Percentiles rank a stretch among this genome's conserved stretches.
Evolutionary conservation across 2,888 invertebrate genomes (phyloP).

Genomic region (Dexiosoma caninum): DNA sequence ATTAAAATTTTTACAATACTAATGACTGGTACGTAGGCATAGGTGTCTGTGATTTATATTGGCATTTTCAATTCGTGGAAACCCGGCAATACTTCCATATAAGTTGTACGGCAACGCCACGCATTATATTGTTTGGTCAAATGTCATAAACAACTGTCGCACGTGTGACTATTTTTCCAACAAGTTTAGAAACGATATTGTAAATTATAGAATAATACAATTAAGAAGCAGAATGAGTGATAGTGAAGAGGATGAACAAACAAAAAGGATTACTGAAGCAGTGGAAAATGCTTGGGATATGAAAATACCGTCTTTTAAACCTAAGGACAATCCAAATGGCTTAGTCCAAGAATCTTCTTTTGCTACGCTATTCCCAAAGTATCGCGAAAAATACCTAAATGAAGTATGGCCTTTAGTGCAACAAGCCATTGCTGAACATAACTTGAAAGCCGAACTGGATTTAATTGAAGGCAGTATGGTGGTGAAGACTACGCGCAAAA

Average conservation of each 20-base stretch:
- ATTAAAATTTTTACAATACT: no score
- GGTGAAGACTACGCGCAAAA: constrained; percentile 95
- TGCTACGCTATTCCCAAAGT: constrained; percentile 97
- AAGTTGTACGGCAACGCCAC: background rate
- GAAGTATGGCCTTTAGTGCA: constrained; percentile 97
- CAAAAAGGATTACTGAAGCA: constrained; percentile 78
- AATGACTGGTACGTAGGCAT: no score
- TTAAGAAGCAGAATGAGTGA: constrained; percentile 70
- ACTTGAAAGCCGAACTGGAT: constrained; percentile 92
- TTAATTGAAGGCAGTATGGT: constrained; percentile 95
- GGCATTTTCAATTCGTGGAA: no score
- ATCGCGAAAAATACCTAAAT: constrained; percentile 95
- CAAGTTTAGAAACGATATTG: background rate
- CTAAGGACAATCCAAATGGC: constrained; percentile 90
- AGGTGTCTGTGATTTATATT: no score
- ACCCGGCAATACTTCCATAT: background rate
- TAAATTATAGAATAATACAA: background rate
- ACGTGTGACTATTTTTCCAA: constrained; percentile 27
- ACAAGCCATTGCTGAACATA: constrained; percentile 88
- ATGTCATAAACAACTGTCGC: constrained; percentile 43
- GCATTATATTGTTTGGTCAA: constrained; percentile 34
- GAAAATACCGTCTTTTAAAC: constrained; percentile 91
- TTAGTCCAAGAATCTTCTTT: constrained; percentile 96
- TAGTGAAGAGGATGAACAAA: constrained; percentile 67
- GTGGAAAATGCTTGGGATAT: constrained; percentile 92